Percentiles rank a stretch among this genome's conserved stretches.
Evolutionary conservation across 2,888 invertebrate species (phyloP).

Genomic region (Nomada ferruginata): DNA sequence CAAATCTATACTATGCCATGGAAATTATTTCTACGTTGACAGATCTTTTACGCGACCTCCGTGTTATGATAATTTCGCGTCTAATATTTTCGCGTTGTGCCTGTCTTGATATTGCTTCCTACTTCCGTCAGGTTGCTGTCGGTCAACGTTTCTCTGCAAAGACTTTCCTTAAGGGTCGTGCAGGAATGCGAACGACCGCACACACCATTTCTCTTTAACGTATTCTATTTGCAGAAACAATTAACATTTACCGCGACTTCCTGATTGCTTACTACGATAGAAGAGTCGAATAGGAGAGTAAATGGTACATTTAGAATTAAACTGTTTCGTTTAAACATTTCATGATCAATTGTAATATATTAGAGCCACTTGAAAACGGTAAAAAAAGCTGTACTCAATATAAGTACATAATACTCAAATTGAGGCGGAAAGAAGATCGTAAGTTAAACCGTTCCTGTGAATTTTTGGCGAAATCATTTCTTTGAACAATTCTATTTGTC

Average conservation of each 20-base stretch:
- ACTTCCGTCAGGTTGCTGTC: slow-evolving; percentile 67
- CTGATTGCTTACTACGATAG: too few species aligned
- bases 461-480: background rate
- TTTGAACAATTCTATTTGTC: background rate
- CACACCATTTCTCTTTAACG: background rate
- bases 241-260: too few species aligned
- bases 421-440: background rate
- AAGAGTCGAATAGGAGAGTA: too few species aligned
- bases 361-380: too few species aligned
- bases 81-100: slow-evolving; percentile 34
- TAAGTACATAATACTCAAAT: too few species aligned
- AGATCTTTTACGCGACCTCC: slow-evolving; percentile 44
- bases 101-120: slow-evolving; percentile 48
- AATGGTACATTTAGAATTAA: too few species aligned
- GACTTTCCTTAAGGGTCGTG: slow-evolving; percentile 36
- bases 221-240: background rate
- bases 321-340: too few species aligned
- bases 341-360: too few species aligned
- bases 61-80: slow-evolving; percentile 67
- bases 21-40: slow-evolving; percentile 20
- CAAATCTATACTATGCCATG: background rate
- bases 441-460: background rate
- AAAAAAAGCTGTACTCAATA: too few species aligned
- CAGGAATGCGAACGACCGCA: slow-evolving; percentile 39
- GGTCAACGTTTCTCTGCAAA: slow-evolving; percentile 44